phyloP scores from a whole-genome alignment of 1,140 invertebrate species.

The Rhyacophila brunnea region DNA sequence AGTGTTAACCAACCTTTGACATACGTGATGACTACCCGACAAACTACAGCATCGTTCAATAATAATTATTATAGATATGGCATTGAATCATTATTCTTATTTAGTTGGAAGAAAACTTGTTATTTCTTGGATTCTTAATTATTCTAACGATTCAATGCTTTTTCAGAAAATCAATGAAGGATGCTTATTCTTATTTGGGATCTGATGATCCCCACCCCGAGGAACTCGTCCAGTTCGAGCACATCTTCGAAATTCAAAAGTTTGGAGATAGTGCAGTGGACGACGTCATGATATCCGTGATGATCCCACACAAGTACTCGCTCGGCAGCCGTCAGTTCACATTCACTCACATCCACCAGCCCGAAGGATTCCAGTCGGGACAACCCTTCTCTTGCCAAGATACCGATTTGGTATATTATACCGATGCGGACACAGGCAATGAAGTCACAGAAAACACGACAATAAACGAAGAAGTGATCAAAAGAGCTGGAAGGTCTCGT shows the following conservation, averaged over 20 bases:
- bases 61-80: no score
- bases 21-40: no score
- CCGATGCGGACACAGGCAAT: neutral
- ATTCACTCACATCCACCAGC: constrained; percentile 40
- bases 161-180: constrained; percentile 42
- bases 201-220: neutral
- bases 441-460: neutral
- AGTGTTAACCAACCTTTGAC: no score
- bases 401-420: constrained; percentile 11
- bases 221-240: constrained; percentile 18
- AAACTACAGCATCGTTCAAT: no score
- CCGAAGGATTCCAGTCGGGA: constrained; percentile 34
- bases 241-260: constrained; percentile 45
- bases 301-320: constrained; percentile 38
- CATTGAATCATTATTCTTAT: no score
- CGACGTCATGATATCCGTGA: constrained; percentile 37
- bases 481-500: neutral
- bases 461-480: neutral
- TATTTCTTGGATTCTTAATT: neutral
- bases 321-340: constrained; percentile 23
- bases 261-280: constrained; percentile 45
- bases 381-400: constrained; percentile 37
- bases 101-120: no score
- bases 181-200: constrained; percentile 39
- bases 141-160: neutral